Conservation (phyloP, 2,797 vertebrate genomes). For the Etheostoma nigrum region DNA sequence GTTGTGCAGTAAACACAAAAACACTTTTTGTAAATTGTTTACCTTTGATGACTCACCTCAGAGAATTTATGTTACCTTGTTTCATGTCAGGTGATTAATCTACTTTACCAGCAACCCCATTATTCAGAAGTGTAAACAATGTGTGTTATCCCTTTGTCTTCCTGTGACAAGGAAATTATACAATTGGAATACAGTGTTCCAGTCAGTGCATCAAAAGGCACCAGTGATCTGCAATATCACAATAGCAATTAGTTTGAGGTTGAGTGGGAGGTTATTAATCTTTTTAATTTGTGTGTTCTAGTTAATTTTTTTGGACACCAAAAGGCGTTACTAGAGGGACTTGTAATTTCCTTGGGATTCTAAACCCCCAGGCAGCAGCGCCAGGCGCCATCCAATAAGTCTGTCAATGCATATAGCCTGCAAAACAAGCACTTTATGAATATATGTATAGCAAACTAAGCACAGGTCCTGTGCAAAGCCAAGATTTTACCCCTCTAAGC, state of each 20-base stretch:
- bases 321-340: slow-evolving; percentile 40
- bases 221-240: slow-evolving; percentile 1
- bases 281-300: not conserved
- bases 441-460: slow-evolving; percentile 71
- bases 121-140: slow-evolving; percentile 31
- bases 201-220: slow-evolving; percentile 23
- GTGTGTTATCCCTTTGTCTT: slow-evolving; percentile 15
- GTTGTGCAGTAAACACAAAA: slow-evolving; percentile 10
- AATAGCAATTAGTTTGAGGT: slow-evolving; percentile 10
- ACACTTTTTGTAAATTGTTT: slow-evolving; percentile 22
- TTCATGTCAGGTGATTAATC: slow-evolving; percentile 54
- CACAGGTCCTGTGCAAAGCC: slow-evolving; percentile 40
- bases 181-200: slow-evolving; percentile 10
- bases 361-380: slow-evolving; percentile 36
- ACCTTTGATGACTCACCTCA: slow-evolving; percentile 34
- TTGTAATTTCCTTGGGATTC: slow-evolving; percentile 62
- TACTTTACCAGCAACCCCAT: slow-evolving; percentile 14
- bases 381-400: slow-evolving; percentile 41
- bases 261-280: not conserved
- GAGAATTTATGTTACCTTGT: slow-evolving; percentile 23
- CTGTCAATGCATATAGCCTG: slow-evolving; percentile 35
- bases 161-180: slow-evolving; percentile 28
- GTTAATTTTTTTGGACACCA: slow-evolving; percentile 1
- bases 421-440: slow-evolving; percentile 60
- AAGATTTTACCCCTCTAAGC: slow-evolving; percentile 66